These are phyloP conservation scores for Synanthedon tipuliformis DNA, from an alignment of 2,888 invertebrate genomes.

Conservation along the genomic window DNA sequence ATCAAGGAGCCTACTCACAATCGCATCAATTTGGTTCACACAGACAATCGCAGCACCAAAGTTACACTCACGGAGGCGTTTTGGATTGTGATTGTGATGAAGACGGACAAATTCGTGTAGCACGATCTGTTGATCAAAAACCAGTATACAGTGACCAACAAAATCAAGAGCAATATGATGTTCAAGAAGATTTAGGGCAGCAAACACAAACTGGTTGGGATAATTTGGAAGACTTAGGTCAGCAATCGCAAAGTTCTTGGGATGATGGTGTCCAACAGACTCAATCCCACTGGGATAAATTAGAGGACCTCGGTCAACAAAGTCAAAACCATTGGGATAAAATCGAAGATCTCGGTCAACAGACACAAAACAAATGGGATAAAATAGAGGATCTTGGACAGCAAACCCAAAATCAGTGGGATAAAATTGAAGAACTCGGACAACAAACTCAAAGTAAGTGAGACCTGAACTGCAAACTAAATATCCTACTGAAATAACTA, in stretches of 20 bases:
- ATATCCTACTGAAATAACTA: too few relatives aligned
- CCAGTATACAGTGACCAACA: constrained; percentile 18
- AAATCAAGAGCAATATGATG: constrained; percentile 8
- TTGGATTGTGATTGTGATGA: constrained; percentile 35
- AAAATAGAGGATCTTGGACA: constrained; percentile 7
- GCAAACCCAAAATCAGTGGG: constrained; percentile 16
- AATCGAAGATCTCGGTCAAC: constrained; percentile 13
- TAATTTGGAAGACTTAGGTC: constrained; percentile 23
- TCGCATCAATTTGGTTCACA: constrained; percentile 32
- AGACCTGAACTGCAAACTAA: neutral
- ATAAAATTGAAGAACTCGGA: constrained; percentile 6
- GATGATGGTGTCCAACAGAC: constrained; percentile 23
- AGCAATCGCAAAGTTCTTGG: constrained; percentile 24
- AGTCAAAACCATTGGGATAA: constrained; percentile 8
- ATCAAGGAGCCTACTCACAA: constrained; percentile 18
- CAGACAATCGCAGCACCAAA: constrained; percentile 19
- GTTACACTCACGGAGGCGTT: constrained; percentile 14
- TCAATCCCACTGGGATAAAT: constrained; percentile 16
- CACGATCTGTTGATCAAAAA: constrained; percentile 31
- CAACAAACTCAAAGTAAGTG: constrained; percentile 12
- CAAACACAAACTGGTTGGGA: constrained; percentile 12
- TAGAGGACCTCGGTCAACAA: constrained; percentile 8
- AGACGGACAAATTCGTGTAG: constrained; percentile 34
- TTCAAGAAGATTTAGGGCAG: constrained; percentile 17
- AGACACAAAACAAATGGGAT: constrained; percentile 17